A percentile compares a stretch with the other conserved stretches of the same genome.
These are phyloP conservation scores for Elachura formosa DNA, from an alignment of 2,113 vertebrate species.

Conservation along the genomic window DNA sequence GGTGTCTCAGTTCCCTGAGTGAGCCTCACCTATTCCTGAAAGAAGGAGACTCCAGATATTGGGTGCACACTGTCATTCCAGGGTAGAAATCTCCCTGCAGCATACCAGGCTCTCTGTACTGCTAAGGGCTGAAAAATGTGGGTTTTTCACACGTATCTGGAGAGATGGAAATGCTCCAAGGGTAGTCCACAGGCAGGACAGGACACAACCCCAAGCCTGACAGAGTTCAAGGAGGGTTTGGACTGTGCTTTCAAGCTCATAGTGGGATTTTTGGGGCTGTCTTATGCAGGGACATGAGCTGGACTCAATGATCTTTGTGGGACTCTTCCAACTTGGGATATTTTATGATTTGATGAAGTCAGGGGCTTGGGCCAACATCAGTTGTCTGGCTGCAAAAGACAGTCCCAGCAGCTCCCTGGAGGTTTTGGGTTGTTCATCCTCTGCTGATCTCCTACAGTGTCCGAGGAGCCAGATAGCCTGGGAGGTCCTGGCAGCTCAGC, in stretches of 20 bases:
- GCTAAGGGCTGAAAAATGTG: not conserved
- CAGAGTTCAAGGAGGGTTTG: not conserved
- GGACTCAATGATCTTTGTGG: not conserved
- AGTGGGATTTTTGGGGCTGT: not conserved
- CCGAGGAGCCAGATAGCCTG: not conserved
- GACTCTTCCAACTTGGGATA: not conserved
- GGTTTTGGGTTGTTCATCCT: not conserved
- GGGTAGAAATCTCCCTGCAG: not conserved
- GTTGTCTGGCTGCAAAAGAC: not conserved
- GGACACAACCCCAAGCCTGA: not conserved
- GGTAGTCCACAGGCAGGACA: not conserved
- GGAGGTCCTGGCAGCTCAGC: not conserved
- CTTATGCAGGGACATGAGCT: not conserved
- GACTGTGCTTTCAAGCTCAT: not conserved
- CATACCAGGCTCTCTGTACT: fast-evolving
- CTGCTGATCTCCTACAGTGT: not conserved
- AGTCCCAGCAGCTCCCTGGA: not conserved
- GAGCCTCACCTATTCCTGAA: not conserved
- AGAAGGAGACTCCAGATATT: not conserved
- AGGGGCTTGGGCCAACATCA: not conserved
- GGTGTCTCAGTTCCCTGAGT: not conserved
- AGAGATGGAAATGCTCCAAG: not conserved
- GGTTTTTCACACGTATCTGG: fast-evolving
- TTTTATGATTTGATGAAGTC: not conserved
- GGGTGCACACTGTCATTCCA: not conserved